Conservation (phyloP, 2,888 invertebrate species). For the Protodeltote pygarga region DNA sequence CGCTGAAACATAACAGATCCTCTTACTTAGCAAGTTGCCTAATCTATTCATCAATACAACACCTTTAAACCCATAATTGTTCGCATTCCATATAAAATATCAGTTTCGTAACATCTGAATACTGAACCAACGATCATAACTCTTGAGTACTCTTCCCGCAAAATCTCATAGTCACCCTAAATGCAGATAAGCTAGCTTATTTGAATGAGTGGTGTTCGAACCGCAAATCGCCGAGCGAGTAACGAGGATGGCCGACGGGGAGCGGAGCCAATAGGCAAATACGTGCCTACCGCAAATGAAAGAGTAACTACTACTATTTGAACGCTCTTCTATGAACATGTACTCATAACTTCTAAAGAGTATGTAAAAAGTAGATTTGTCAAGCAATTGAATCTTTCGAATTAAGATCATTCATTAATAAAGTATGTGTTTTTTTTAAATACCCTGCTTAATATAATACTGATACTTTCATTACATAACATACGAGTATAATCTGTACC, state of each 20-base stretch:
- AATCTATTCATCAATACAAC: constrained; percentile 6
- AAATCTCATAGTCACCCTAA: constrained; percentile 32
- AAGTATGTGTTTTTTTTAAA: too few species aligned
- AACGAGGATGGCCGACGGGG: constrained; percentile 46
- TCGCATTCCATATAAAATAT: too few species aligned
- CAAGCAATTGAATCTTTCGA: neutral
- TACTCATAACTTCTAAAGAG: neutral
- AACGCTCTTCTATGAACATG: constrained; percentile 16
- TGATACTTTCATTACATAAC: too few species aligned
- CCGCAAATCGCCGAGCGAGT: constrained; percentile 62
- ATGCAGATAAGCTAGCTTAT: constrained; percentile 61
- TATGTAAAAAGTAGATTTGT: constrained; percentile 3
- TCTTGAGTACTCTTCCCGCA: constrained; percentile 21
- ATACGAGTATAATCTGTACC: too few species aligned
- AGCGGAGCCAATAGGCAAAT: constrained; percentile 51
- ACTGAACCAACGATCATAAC: constrained; percentile 24
- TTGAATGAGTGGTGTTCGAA: constrained; percentile 62
- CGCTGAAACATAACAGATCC: too few species aligned
- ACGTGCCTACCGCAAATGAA: constrained; percentile 61
- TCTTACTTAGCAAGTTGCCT: neutral
- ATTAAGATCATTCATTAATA: too few species aligned
- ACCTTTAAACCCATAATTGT: constrained; percentile 18
- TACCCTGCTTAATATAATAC: too few species aligned
- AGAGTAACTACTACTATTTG: constrained; percentile 53
- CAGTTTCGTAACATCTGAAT: constrained; percentile 16